Evolutionary conservation across 2,888 invertebrate genomes (phyloP), one percentile per base, ranked within the genome.

Genomic region (Epicampocera succincta): DNA sequence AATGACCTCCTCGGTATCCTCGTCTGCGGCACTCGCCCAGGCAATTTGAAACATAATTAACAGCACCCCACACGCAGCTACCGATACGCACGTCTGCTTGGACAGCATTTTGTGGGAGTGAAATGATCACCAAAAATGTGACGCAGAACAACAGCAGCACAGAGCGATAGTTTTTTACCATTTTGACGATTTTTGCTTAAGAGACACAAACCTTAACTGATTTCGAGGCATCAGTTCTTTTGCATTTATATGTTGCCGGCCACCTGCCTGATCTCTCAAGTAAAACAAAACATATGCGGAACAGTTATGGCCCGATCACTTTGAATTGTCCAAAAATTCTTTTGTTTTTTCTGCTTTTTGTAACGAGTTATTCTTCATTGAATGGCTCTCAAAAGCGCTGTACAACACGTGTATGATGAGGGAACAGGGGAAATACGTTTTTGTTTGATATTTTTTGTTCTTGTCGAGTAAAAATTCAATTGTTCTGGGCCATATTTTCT

Each of bases 61-160:
- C 46, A 6, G 46, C 46, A 46, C 46, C 46, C 46, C 46, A 46
- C 15, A 33, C 33, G 8, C 33, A 33, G 33, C 33, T 33, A 8
- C 33, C 33, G 33, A 33, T 33, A 5, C 1, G 46, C 8, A 46
- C 46, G 46, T 46, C 46, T 17, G 46, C 46, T 46, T 46, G 46
- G 15, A 46, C 46, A 46, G 15, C 17, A 15, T 46, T 46, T 46
- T 46, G 46, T 15, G 46, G 46, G 4, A 15, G 15, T 46, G 46
- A 46, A 46, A 46, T n/a, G 46, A 46, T 46, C 46, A 46, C 46
- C 46, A 46, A 46, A 17, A 46, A 46, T 46, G 46, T 15, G 46
- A 9, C 46, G 2, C 46, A 46, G 9, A 46, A 8, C 46, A 46
- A 15, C 46, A 46, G 9, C 46, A 46, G 11, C 15, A 46, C 17